Base-by-base conservation (phyloP, 2,888 invertebrate genomes). In the Machimus atricapillus region DNA sequence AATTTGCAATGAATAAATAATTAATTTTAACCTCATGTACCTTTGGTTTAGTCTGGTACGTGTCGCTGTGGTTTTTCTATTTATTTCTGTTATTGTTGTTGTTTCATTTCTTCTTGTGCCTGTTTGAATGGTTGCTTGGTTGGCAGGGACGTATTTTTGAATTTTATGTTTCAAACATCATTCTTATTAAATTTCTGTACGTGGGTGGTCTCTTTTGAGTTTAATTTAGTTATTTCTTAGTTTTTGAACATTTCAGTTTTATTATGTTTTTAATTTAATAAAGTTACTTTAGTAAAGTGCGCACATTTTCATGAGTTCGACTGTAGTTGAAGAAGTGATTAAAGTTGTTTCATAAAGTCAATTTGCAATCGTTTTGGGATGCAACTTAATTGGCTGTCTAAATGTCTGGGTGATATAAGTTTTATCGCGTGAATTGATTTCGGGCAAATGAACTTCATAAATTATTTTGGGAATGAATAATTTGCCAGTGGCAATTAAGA, bases 41-140 rank as follows among this genome's bases (percentile, higher is more conserved):
- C 93, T 93, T 92, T 90, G 88, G 89, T 91, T 90, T 90, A 91
- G 90, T 91, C 91, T 92, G 93, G 92, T 92, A 93, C 93, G 93
- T 93, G 92, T 92, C 92, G 93, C 92, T 92, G 91, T 88, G 89
- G 89, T 86, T 87, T 74, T 86, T 52, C 52, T 87, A 66, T 87
- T 86, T 66, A 66, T 66, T 66, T 66, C 56, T 56, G 56, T 56
- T 56, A 19, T 66, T 66, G 66, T 52, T 74, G 46, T 43, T 85
- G 85, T 74, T 74, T 74, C 85, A 85, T 85, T 46, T 85, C 74
- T 46, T 43, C 46, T 37, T 85, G 74, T 85, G 74, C 58, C 52
- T 34, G 56, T 27, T 82, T 66, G 31, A 31, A 34, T 66, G 23
- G 66, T 23, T 27, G 66, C 66, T 19, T 66, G 12, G 12, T 23